Percentiles rank a stretch among this genome's conserved stretches.
phyloP scores from a whole-genome alignment of 1,140 invertebrate genomes.

The Euglossa dilemma region DNA sequence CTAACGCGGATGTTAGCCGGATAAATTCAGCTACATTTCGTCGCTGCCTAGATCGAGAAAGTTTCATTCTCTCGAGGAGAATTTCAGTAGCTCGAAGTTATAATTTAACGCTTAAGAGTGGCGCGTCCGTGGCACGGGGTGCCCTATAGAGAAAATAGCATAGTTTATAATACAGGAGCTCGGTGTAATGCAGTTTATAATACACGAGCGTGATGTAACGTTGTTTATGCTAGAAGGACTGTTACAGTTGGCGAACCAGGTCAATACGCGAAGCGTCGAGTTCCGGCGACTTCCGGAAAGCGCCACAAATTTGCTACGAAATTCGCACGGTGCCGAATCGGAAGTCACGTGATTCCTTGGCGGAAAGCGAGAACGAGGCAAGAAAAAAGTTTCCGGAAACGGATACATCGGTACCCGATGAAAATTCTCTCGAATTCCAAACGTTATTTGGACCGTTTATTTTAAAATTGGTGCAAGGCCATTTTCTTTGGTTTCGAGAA shows the following conservation, averaged over 20 bases:
- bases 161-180: not conserved
- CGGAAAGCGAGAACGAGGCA: not conserved
- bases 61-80: slow-evolving; percentile 3
- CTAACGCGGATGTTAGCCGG: not conserved
- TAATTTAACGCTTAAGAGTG: not conserved
- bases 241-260: not conserved
- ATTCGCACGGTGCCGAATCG: not conserved
- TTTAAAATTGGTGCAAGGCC: no score
- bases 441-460: no score
- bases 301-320: not conserved
- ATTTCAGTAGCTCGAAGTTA: not conserved
- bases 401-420: not conserved
- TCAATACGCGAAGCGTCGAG: not conserved
- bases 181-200: not conserved
- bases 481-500: no score
- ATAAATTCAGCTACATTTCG: not conserved
- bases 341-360: not conserved
- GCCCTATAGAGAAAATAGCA: not conserved
- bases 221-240: not conserved
- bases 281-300: not conserved
- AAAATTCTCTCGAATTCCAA: not conserved
- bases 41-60: not conserved
- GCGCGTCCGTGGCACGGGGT: no score
- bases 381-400: not conserved
- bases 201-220: not conserved